These are phyloP conservation scores for Campylorhamphus procurvoides DNA, from an alignment of 2,113 vertebrate genomes.

Conservation along the genomic window DNA sequence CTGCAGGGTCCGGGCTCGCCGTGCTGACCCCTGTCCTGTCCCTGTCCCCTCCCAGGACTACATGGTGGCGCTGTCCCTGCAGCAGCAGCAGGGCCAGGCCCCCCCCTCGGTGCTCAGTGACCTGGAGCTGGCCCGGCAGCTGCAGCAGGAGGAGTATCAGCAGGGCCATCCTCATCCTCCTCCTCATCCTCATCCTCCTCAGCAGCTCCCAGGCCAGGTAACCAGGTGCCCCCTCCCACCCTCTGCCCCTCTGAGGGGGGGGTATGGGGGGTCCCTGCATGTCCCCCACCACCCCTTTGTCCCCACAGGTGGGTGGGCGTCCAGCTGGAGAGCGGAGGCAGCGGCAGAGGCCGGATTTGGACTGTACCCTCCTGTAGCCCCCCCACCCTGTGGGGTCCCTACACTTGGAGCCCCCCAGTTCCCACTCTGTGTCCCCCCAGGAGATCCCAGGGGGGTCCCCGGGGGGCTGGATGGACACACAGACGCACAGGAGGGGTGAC, in stretches of 20 bases:
- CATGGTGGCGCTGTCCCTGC: slow-evolving; percentile 89
- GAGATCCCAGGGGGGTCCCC: rapidly evolving
- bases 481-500: neutral
- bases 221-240: rapidly evolving
- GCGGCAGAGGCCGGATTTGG: slow-evolving; percentile 73
- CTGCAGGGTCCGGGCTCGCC: no score
- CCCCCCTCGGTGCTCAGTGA: slow-evolving; percentile 77
- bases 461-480: neutral
- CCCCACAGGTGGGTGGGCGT: slow-evolving; percentile 73
- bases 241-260: no score
- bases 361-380: slow-evolving; percentile 74
- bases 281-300: neutral
- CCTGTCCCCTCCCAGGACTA: slow-evolving; percentile 78
- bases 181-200: neutral
- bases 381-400: neutral
- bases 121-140: slow-evolving; percentile 88
- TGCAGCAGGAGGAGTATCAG: slow-evolving; percentile 93
- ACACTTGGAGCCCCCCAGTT: rapidly evolving
- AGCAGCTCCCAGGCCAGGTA: neutral
- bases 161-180: neutral
- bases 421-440: rapidly evolving
- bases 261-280: no score
- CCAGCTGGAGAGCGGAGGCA: slow-evolving; percentile 68
- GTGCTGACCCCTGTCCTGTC: no score
- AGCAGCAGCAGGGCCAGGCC: slow-evolving; percentile 61